These are phyloP conservation scores for Chanos chanos DNA, from an alignment of 2,797 vertebrate genomes.

Conservation along the genomic window DNA sequence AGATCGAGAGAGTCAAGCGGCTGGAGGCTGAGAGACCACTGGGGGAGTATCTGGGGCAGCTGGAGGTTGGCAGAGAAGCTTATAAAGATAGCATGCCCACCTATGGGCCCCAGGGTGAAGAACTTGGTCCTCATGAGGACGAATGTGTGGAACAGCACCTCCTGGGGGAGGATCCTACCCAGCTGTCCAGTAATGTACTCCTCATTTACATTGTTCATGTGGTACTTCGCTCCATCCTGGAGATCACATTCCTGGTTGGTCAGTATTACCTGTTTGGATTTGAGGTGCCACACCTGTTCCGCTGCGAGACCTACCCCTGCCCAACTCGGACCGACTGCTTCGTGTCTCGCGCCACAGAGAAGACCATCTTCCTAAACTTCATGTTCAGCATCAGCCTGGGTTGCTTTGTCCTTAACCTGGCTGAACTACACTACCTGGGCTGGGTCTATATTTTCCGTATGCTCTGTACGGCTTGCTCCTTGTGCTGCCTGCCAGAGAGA, in stretches of 20 bases:
- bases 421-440: constrained; percentile 66
- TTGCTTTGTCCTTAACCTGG: constrained; percentile 69
- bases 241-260: constrained; percentile 65
- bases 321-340: constrained; percentile 67
- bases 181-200: constrained; percentile 47
- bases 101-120: constrained; percentile 22
- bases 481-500: constrained; percentile 54
- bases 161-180: constrained; percentile 35
- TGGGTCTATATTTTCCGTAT: constrained; percentile 66
- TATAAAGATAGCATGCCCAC: neutral
- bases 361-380: constrained; percentile 71
- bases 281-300: constrained; percentile 66
- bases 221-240: constrained; percentile 62
- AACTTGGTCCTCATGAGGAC: constrained; percentile 24
- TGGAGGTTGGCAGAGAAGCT: neutral
- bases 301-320: constrained; percentile 62
- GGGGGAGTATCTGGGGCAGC: neutral
- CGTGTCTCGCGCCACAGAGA: constrained; percentile 69
- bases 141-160: constrained; percentile 36
- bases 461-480: constrained; percentile 59
- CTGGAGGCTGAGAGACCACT: neutral
- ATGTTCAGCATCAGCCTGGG: constrained; percentile 64
- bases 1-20: constrained; percentile 17
- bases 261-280: constrained; percentile 70
- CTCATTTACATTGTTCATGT: constrained; percentile 61